Conservation (phyloP, 2,113 vertebrate genomes). For the Nesoenas mayeri region DNA sequence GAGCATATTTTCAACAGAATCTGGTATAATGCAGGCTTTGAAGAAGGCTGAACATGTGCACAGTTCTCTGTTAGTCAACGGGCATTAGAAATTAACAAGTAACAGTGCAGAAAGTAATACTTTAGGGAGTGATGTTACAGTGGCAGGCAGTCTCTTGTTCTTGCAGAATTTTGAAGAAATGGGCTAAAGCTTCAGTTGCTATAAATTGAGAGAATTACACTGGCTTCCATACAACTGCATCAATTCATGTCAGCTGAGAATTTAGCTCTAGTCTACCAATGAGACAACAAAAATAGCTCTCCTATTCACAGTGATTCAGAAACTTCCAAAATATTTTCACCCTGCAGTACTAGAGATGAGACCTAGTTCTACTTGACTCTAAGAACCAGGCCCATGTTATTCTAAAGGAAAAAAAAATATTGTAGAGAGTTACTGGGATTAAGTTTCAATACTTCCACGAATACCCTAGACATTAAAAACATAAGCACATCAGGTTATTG, state of each 20-base stretch:
- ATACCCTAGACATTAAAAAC: background rate
- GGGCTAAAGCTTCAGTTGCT: background rate
- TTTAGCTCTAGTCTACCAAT: background rate
- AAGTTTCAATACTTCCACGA: background rate
- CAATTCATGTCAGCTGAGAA: background rate
- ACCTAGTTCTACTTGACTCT: background rate
- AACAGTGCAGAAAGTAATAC: background rate
- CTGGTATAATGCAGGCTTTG: background rate
- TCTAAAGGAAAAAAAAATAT: background rate
- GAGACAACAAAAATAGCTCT: background rate
- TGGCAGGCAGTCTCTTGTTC: background rate
- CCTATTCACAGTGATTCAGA: background rate
- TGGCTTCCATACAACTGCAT: background rate
- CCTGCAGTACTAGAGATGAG: background rate
- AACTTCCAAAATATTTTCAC: background rate
- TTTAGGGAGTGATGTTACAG: background rate
- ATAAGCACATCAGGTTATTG: background rate
- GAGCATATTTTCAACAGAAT: background rate
- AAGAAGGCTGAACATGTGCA: background rate
- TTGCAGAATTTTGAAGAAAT: background rate
- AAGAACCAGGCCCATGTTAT: background rate
- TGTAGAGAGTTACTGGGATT: background rate
- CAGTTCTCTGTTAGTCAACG: background rate
- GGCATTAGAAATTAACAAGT: background rate
- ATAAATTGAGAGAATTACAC: background rate